phyloP scores from a whole-genome alignment of 2,113 vertebrate species.

The Otocyon megalotis region DNA sequence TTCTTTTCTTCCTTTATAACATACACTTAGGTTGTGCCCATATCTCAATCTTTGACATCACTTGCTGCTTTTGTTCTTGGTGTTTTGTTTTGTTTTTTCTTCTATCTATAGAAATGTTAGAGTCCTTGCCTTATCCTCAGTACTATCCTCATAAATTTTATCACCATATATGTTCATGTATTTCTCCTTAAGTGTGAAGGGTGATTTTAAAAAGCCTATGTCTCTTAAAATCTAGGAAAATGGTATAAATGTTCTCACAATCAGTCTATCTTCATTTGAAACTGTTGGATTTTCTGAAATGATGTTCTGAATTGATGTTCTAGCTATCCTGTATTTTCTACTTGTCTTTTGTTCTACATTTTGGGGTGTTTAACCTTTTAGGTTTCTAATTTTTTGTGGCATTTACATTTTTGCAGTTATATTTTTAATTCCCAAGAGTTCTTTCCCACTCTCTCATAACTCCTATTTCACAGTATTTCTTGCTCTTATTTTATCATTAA shows the following conservation, averaged over 20 bases:
- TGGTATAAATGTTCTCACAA: background rate
- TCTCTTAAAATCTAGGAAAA: background rate
- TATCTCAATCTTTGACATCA: background rate
- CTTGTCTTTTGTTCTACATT: background rate
- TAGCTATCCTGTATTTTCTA: background rate
- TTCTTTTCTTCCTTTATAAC: background rate
- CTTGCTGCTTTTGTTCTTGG: background rate
- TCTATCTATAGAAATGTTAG: background rate
- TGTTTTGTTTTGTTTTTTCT: background rate
- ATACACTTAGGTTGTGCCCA: background rate
- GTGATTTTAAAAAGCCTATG: background rate
- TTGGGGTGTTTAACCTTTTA: background rate
- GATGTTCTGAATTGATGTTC: background rate
- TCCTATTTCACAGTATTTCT: background rate
- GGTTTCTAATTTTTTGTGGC: background rate
- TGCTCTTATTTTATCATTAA: constrained; percentile 1
- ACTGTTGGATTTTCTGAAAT: background rate
- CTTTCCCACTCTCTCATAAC: background rate
- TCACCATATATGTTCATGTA: background rate
- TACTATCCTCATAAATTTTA: background rate
- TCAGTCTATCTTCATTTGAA: background rate
- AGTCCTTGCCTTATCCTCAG: background rate
- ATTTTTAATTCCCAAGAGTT: background rate
- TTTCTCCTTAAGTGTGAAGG: background rate
- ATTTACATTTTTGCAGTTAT: background rate